A percentile compares a stretch with the other conserved stretches of the same genome.
Conservation (phyloP, 2,113 vertebrate species). For the Otus sunia region DNA sequence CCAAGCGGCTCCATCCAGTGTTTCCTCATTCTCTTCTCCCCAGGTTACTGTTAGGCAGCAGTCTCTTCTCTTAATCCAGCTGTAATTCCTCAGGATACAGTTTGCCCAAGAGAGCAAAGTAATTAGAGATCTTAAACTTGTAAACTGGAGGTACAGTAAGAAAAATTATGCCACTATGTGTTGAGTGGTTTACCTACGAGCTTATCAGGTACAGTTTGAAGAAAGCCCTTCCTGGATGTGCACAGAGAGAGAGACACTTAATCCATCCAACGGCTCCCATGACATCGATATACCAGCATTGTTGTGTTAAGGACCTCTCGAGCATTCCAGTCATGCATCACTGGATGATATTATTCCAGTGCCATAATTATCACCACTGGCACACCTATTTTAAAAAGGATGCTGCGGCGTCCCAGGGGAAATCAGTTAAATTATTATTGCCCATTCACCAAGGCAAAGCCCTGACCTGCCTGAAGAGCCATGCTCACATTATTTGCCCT, state of each 20-base stretch:
- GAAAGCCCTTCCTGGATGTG: not conserved
- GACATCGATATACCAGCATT: not conserved
- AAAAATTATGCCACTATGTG: not conserved
- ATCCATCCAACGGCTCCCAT: not conserved
- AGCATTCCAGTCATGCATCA: not conserved
- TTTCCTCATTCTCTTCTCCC: not conserved
- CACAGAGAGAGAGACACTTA: not conserved
- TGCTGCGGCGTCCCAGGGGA: not conserved
- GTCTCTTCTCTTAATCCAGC: not conserved
- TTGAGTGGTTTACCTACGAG: not conserved
- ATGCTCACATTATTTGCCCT: fast-evolving
- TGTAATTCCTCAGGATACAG: not conserved
- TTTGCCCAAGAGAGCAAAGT: not conserved
- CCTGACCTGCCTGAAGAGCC: not conserved
- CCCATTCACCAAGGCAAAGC: not conserved
- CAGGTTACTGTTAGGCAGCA: not conserved
- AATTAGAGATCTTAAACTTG: not conserved
- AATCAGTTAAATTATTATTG: not conserved
- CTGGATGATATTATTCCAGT: not conserved
- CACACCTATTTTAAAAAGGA: not conserved
- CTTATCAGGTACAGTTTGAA: not conserved
- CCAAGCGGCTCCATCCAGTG: not conserved
- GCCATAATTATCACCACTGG: not conserved
- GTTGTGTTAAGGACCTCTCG: not conserved
- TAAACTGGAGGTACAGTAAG: not conserved